Base-by-base conservation (phyloP, 2,797 vertebrate genomes). In the Gambusia yucatana region DNA sequence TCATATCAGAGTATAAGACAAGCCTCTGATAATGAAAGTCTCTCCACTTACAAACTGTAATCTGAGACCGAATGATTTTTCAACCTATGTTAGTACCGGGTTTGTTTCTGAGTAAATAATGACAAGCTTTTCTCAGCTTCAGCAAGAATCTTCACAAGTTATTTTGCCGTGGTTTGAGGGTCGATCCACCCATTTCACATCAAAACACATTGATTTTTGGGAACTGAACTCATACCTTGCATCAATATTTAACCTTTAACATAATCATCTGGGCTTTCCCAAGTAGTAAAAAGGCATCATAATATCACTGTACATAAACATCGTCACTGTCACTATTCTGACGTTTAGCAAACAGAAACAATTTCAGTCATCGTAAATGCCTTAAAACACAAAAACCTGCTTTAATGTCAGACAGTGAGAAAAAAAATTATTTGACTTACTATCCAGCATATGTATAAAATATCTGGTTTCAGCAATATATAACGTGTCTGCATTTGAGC, bases 401-500 rank as follows among this genome's bases (percentile, higher is more conserved):
- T 65, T 41, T 39, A 65, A 39, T 41, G 33, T 63, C 30, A 63
- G 59, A 20, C 59, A 65, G 63, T 8, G 33, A 67, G 30, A 41
- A 65, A 67, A 10, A 63, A 65, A 10, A 20, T 0, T 20, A 39
- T 39, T 36, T 67, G 8, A 39, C 63, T 67, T 41, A 20, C 36
- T 41, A 67, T 67, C 39, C 36, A 67, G 36, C 63, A 67, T 65
- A 39, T 67, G 36, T 67, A 39, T 67, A 41, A 67, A 52, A 41
- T 25, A 67, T 67, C 63, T 41, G 36, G 63, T 67, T 41, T 67
- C 36, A 67, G 70, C 46, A 48, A 75, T 65, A 48, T 72, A 75
- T 65, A 48, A 36, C 76, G 80, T 81, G 41, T 82, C 61, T 76
- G 76, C 73, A 71, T 82, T 84, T 73, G 59, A 78, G 81, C 86